Evolutionary conservation across 2,113 vertebrate species (phyloP).

Genomic region (Pygoscelis adeliae): DNA sequence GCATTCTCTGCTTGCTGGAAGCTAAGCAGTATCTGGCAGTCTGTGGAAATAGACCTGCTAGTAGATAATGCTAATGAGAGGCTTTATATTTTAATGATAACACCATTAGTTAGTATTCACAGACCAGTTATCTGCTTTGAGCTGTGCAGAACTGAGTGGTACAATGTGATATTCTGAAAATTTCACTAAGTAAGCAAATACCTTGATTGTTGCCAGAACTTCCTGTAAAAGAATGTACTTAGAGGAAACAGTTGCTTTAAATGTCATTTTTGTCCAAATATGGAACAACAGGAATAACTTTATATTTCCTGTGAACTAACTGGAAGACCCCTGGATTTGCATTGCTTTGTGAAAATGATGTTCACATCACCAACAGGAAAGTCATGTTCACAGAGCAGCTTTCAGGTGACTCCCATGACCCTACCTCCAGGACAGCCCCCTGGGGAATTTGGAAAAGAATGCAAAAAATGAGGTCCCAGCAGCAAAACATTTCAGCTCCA

Average conservation of each 20-base stretch:
- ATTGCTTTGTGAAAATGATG: constrained; percentile 11
- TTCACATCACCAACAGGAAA: constrained; percentile 34
- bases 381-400: constrained; percentile 6
- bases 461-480: constrained; percentile 16
- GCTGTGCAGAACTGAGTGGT: neutral
- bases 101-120: neutral
- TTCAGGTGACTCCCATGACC: constrained; percentile 65
- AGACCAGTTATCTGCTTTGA: neutral
- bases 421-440: constrained; percentile 39
- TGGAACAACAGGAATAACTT: constrained; percentile 56
- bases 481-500: neutral
- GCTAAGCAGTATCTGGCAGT: neutral
- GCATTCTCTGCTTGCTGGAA: neutral
- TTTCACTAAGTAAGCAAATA: constrained; percentile 48
- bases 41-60: neutral
- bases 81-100: neutral
- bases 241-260: constrained; percentile 47
- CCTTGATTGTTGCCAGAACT: constrained; percentile 30
- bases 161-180: neutral
- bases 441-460: constrained; percentile 24
- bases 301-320: constrained; percentile 58
- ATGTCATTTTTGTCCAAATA: constrained; percentile 57
- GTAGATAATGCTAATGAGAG: neutral
- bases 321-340: constrained; percentile 41
- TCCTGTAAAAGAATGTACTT: constrained; percentile 34